A percentile compares a stretch with the other conserved stretches of the same genome.
Evolutionary conservation across 1,140 invertebrate genomes (phyloP).

Genomic region (Thalassaphorura encarpata): DNA sequence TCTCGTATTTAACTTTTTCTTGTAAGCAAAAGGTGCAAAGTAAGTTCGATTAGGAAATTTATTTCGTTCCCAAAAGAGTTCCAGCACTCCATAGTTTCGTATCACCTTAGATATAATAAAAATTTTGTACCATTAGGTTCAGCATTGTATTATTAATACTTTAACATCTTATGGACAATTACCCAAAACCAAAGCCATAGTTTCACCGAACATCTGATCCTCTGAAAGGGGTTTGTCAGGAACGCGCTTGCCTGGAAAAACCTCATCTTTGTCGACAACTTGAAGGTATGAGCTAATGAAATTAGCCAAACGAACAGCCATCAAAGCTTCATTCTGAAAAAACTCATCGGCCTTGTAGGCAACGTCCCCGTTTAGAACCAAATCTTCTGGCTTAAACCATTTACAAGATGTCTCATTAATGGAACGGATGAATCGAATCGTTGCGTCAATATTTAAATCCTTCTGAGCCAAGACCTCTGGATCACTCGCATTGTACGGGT

Average conservation of each 20-base stretch:
- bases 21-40: conserved; percentile 92
- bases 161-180: too few species aligned
- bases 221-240: conserved; percentile 78
- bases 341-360: conserved; percentile 74
- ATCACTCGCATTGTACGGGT: neutral
- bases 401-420: conserved; percentile 63
- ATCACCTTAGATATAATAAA: too few species aligned
- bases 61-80: conserved; percentile 87
- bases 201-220: conserved; percentile 91
- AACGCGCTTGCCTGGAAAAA: conserved; percentile 82
- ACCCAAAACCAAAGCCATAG: conserved; percentile 76
- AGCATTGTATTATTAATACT: too few species aligned
- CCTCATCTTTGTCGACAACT: conserved; percentile 80
- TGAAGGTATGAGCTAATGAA: conserved; percentile 91
- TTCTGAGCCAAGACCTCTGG: conserved; percentile 45
- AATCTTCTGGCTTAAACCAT: conserved; percentile 59
- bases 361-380: conserved; percentile 70
- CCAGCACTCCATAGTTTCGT: conserved; percentile 83
- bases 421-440: conserved; percentile 60
- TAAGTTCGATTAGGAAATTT: conserved; percentile 86
- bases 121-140: too few species aligned
- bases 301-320: conserved; percentile 86
- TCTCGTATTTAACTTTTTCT: conserved; percentile 64
- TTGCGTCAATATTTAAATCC: conserved; percentile 62
- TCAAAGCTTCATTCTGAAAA: conserved; percentile 89